Conservation (phyloP, 1,140 invertebrate genomes). For the Spodoptera frugiperda region DNA sequence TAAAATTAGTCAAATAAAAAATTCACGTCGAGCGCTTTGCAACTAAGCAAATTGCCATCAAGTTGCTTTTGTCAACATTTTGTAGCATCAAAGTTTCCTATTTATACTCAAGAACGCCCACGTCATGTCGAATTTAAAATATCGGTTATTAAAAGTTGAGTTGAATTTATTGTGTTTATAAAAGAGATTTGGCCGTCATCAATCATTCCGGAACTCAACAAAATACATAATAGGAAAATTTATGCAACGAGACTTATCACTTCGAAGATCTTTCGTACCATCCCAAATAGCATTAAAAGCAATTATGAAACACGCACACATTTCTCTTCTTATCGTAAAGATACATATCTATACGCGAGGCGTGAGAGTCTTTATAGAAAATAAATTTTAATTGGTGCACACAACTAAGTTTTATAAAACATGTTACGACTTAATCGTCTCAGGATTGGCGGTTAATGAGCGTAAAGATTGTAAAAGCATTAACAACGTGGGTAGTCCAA, state of each 20-base stretch:
- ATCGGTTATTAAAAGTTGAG: slow-evolving; percentile 43
- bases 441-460: slow-evolving; percentile 78
- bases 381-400: slow-evolving; percentile 78
- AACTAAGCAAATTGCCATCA: slow-evolving; percentile 45
- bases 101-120: slow-evolving; percentile 29
- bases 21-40: background rate
- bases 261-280: slow-evolving; percentile 54
- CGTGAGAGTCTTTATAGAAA: slow-evolving; percentile 70
- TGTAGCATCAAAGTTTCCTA: slow-evolving; percentile 10
- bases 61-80: slow-evolving; percentile 41
- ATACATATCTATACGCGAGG: slow-evolving; percentile 65
- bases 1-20: slow-evolving; percentile 25
- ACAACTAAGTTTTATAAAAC: slow-evolving; percentile 72
- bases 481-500: slow-evolving; percentile 74
- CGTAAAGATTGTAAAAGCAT: slow-evolving; percentile 75
- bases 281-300: slow-evolving; percentile 69
- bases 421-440: slow-evolving; percentile 78
- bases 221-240: slow-evolving; percentile 61
- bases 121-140: slow-evolving; percentile 29
- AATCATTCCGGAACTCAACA: slow-evolving; percentile 62
- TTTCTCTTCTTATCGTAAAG: slow-evolving; percentile 73
- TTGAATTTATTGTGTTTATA: slow-evolving; percentile 51
- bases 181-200: slow-evolving; percentile 50
- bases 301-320: slow-evolving; percentile 75
- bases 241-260: slow-evolving; percentile 63